Percentiles rank a stretch among this genome's conserved stretches.
These are phyloP conservation scores for Corythornis cristatus DNA, from an alignment of 2,113 vertebrate species.

Conservation along the genomic window DNA sequence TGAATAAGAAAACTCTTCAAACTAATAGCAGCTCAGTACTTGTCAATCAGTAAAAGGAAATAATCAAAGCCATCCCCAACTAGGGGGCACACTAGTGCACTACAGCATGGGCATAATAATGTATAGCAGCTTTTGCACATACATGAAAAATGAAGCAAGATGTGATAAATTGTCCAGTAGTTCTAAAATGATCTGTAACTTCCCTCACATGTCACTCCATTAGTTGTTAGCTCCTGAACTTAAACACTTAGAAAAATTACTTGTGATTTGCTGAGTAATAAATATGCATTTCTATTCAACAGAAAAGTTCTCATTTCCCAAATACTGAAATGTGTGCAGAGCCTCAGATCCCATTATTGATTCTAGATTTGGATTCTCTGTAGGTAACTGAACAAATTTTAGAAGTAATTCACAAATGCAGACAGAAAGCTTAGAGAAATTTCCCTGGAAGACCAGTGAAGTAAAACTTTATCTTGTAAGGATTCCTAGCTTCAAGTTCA, in stretches of 20 bases:
- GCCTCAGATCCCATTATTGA: not conserved
- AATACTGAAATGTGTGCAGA: not conserved
- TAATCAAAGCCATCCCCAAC: constrained; percentile 7
- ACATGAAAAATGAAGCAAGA: constrained; percentile 51
- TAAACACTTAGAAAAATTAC: constrained; percentile 38
- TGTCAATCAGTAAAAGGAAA: constrained; percentile 8
- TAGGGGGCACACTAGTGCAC: not conserved
- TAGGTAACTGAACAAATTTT: not conserved
- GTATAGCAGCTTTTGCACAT: constrained; percentile 16
- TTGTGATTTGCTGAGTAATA: constrained; percentile 21
- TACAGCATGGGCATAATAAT: not conserved
- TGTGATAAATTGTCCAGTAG: constrained; percentile 39
- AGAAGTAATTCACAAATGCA: not conserved
- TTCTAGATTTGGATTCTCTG: not conserved
- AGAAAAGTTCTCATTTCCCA: constrained; percentile 14
- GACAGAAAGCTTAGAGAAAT: not conserved
- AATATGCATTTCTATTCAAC: not conserved
- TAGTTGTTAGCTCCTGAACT: constrained; percentile 26
- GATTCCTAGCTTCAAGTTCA: not conserved
- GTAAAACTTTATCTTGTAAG: not conserved
- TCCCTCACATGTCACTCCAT: constrained; percentile 43
- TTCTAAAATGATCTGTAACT: constrained; percentile 26
- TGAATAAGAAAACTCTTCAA: constrained; percentile 14
- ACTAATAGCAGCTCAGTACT: not conserved
- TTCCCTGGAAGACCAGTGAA: not conserved